A percentile compares a stretch with the other conserved stretches of the same genome.
Conservation (phyloP, 2,888 invertebrate species). For the Thera britannica region DNA sequence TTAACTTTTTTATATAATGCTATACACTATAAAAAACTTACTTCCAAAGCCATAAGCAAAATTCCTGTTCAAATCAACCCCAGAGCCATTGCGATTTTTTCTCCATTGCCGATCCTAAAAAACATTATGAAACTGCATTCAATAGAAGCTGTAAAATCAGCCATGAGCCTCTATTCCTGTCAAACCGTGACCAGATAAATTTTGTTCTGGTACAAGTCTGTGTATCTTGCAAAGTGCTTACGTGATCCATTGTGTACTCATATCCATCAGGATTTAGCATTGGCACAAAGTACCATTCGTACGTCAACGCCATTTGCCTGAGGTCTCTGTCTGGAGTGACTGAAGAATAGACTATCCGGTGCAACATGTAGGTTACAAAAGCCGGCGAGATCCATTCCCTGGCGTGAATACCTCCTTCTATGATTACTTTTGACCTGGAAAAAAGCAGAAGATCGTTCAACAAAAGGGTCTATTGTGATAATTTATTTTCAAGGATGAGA, state of each 20-base stretch:
- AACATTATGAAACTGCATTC: background rate
- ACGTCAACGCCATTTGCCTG: slow-evolving; percentile 69
- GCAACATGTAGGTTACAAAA: slow-evolving; percentile 84
- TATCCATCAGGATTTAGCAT: slow-evolving; percentile 91
- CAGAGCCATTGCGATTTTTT: slow-evolving; percentile 82
- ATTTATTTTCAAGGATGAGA: no score
- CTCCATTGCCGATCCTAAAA: slow-evolving; percentile 85
- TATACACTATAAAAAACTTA: no score
- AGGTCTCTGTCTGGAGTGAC: slow-evolving; percentile 66
- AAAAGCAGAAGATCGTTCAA: background rate
- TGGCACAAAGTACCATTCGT: slow-evolving; percentile 89
- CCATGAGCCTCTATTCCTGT: no score
- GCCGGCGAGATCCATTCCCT: slow-evolving; percentile 90
- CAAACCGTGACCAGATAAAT: no score
- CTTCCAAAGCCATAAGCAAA: slow-evolving; percentile 83
- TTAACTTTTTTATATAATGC: no score
- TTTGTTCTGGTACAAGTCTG: no score
- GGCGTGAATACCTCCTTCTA: slow-evolving; percentile 88
- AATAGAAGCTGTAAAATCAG: no score
- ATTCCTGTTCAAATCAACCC: slow-evolving; percentile 87
- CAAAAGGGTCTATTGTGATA: no score
- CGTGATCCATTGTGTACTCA: slow-evolving; percentile 73
- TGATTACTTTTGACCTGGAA: slow-evolving; percentile 77
- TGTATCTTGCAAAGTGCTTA: background rate
- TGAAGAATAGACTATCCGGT: slow-evolving; percentile 71